Base-by-base conservation (phyloP, 1,140 invertebrate genomes). In the Drosophila nigrodunni region DNA sequence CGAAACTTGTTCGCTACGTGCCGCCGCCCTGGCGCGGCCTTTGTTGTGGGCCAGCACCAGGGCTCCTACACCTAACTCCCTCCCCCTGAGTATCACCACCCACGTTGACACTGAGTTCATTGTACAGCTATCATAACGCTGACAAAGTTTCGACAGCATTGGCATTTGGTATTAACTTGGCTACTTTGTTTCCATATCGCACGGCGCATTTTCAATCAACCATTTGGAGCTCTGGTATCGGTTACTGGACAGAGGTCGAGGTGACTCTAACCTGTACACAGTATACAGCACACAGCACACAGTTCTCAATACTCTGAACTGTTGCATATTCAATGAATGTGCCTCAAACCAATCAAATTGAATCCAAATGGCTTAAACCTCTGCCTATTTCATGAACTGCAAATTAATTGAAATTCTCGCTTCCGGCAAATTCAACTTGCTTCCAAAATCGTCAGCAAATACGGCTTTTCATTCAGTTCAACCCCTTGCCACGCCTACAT, bases 61-160 rank as follows among this genome's bases (percentile, higher is more conserved):
- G 41, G 37, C n/a, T 1, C 8, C 13, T 54, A 18, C 0, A 2
- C 6, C 41, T 10, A 10, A 18, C 46, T 50, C 35, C 35, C 25
- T 44, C 18, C 2, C 18, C 46, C 25, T 41, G 37, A 15, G 4
- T 30, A 1, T 11, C 9, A 21, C 3, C 0, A 13, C n/a, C 34
- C 11, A 46, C 1, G 9, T n/a, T 13, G 13, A 15, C 8, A 60
- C 2, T 25, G 44, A 61, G 77, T 80, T 80, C 65, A 80, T 72
- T 80, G 77, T 62, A 72, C 77, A 78, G 77, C 70, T 85, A 87
- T 88, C 83, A 87, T 80, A 88, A 82, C 67, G 69, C 77, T 87
- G 83, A 86, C 82, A 76, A 73, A 76, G 50, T 70, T 85, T 85
- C 74, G 82, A 88, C 80, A 74, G 62, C 58, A 21, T 46, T 39